Evolutionary conservation across 2,888 invertebrate genomes (phyloP), one percentile per base, ranked within the genome.

Genomic region (Odontocolon sp.): DNA sequence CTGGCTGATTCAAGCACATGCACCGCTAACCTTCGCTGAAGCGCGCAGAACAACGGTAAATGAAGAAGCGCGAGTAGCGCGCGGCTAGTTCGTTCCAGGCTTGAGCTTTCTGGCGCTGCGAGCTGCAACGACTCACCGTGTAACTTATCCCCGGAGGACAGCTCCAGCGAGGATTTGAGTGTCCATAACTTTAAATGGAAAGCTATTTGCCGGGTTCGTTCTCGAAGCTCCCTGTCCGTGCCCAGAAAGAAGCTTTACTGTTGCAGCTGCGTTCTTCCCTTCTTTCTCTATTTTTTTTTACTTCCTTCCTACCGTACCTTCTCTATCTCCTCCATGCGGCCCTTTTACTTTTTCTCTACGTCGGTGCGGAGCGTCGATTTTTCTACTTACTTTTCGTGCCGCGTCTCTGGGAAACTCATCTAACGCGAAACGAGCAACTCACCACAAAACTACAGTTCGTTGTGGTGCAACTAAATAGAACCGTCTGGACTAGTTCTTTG

Each of bases 121-220:
- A 47, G 18, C 18, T 57, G 61, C 63, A 59, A 54, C 18, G 57
- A 26, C 71, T 74, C 61, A 26, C 33, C 54, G 70, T 63, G 66
- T 75, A 52, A 40, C 42, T 66, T 59, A 73, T 72, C 33, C 63
- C 67, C 71, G 28, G 71, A 50, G 74, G 77, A 66, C 70, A 73
- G 73, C 77, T 72, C 36, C 31, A n/a, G 28, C 50, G 63, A 70
- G 70, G 28, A 52, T 75, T 75, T 70, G 31, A 70, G 57, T 63
- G 64, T 64, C 75, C 70, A 70, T 64, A 70, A 70, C 57, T 70
- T 75, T 57, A 64, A 82, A 82, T 82, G 75, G 78, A 74, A 79
- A 78, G 76, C 78, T 47, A 79, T 82, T 77, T 67, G 52, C 69
- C 11, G 14, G 14, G 33, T 68, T 57, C 8, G 47, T 50, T 57